Evolutionary conservation across 2,113 vertebrate genomes (phyloP), one percentile per base, ranked within the genome.

Genomic region (Takifugu bimaculatus): DNA sequence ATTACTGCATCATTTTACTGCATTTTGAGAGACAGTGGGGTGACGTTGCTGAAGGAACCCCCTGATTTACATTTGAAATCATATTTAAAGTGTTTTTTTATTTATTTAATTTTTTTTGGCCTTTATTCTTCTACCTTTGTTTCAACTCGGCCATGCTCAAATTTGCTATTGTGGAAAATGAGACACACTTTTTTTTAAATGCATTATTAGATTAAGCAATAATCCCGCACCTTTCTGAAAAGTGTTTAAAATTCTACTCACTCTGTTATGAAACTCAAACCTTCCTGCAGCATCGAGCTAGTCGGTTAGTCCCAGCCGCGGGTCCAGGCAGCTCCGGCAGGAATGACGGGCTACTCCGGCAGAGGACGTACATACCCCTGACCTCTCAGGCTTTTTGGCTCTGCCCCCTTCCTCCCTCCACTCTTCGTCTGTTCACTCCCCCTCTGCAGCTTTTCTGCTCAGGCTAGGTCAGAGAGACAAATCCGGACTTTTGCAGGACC

Each of bases 331-430:
- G 45, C 15, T 43, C 35, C 61, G 56, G 55, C 44, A 51, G 59
- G 35, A 64, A 13, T 50, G 4, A 13, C 44, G 13, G 4, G 28
- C 63, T 20, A 29, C 3, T 35, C 27, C 14, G 25, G 53, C 50
- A 20, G 47, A 60, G 57, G 48, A 58, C 53, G 57, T 32, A 57
- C 13, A 47, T 28, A 13, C 60, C 64, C 53, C 54, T 60, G 52
- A 11, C 11, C 43, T 51, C 54, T n/a, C 48, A n/a, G 50, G 58
- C 54, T 50, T 39, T 66, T 52, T 63, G 12, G 29, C 3, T 66
- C 60, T 63, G 66, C 15, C 55, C 70, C 65, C 26, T 70, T 50
- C 32, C 63, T 79, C 78, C 65, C 63, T 78, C 68, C 58, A 48
- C 59, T 62, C 54, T 50, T 60, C 58, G 54, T 61, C 60, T 63